Base-by-base conservation (phyloP, 2,888 invertebrate genomes). In the Idaea dimidiata region DNA sequence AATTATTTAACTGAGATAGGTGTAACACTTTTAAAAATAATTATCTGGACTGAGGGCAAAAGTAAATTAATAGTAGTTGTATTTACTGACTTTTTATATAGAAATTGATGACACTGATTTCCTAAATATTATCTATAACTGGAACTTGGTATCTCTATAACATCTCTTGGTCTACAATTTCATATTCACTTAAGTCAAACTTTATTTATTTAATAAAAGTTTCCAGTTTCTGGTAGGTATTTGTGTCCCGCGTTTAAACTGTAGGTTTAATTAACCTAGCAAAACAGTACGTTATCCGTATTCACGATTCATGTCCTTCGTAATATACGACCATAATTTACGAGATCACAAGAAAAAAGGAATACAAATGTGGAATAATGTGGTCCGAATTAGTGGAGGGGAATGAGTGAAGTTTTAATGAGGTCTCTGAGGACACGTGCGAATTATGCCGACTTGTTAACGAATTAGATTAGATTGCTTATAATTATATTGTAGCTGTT, bases 301-400 rank as follows among this genome's bases (percentile, higher is more conserved):
- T 43, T 14, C 43, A 43, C 43, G 43, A 43, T 82, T 81, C 80
- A 76, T 83, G 87, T 87, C 83, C 80, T 73, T 79, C 77, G 74
- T 75, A 86, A 91, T 90, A 89, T 90, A 91, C 88, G 73, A 83
- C 80, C 77, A 86, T 89, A 87, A 90, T 90, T 89, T 89, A 91
- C 85, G 86, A 83, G 75, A 73, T 71, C 79, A 73, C 81, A 84
- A 55, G 54, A 86, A 89, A 89, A 89, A 89, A 86, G 83, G 82
- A 86, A 87, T 81, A 87, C 83, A 82, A 83, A 84, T 80, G 79
- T 75, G 69, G 76, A 67, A 80, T 85, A 82, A 86, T 84, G 76
- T 75, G 73, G 70, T 62, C 71, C 66, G 70, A 78, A 78, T 80
- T 76, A 81, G 78, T 61, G 69, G 62, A 61, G 64, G 59, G 58